A percentile compares a stretch with the other conserved stretches of the same genome.
These are phyloP conservation scores for Eunapius fragilis DNA, from an alignment of 37 sponge, comb jelly and placozoan genomes.

Conservation along the genomic window DNA sequence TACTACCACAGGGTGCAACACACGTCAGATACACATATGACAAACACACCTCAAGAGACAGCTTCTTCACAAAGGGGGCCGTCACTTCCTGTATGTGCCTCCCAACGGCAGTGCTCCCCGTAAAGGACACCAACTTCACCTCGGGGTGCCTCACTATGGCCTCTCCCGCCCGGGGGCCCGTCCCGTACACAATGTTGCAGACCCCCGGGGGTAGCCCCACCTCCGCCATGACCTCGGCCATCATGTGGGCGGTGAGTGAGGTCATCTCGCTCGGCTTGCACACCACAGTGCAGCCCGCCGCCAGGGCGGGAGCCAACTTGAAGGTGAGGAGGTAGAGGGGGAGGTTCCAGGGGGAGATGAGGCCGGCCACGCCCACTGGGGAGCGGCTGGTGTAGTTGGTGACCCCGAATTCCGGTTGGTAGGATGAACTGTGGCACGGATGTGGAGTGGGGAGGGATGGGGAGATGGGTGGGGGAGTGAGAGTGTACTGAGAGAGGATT, in stretches of 20 bases:
- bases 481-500: too few relatives aligned
- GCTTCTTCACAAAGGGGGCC: slow-evolving; percentile 76
- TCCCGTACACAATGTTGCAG: slow-evolving; percentile 90
- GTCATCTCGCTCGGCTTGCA: slow-evolving; percentile 97
- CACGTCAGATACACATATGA: neutral
- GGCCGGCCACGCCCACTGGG: slow-evolving; percentile 91
- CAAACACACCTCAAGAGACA: slow-evolving; percentile 78
- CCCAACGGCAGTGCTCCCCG: slow-evolving; percentile 82
- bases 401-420: slow-evolving; percentile 45
- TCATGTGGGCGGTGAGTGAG: slow-evolving; percentile 86
- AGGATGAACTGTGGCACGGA: slow-evolving; percentile 27
- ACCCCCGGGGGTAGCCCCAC: slow-evolving; percentile 91
- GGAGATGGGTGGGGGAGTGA: too few relatives aligned
- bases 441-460: too few relatives aligned
- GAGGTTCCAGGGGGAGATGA: slow-evolving; percentile 96
- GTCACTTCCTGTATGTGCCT: slow-evolving; percentile 56
- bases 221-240: slow-evolving; percentile 79
- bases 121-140: slow-evolving; percentile 84
- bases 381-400: slow-evolving; percentile 76
- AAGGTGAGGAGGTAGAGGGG: slow-evolving; percentile 87
- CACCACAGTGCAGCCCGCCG: slow-evolving; percentile 86
- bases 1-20: too few relatives aligned
- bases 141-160: slow-evolving; percentile 81
- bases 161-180: slow-evolving; percentile 81
- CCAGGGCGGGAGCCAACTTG: slow-evolving; percentile 91